Evolutionary conservation across 1,140 invertebrate species (phyloP), one percentile per base, ranked within the genome.

Genomic region (Armadillidium nasatum): DNA sequence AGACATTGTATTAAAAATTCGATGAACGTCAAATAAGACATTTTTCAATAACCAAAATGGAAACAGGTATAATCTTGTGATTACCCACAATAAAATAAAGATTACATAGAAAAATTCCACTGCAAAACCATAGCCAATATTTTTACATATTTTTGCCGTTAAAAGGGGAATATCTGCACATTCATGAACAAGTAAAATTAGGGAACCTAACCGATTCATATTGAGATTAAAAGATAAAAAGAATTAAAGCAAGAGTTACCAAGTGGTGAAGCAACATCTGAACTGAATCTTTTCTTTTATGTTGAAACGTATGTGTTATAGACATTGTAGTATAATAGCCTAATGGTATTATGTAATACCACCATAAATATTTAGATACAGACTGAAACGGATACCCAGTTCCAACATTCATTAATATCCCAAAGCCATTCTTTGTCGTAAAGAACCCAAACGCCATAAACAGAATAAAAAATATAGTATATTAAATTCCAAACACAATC

Each of bases 401-500:
- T n/a, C 88, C 94, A 98, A 85, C 94, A 97, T 81, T 92, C 84
- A 68, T 93, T 92, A 70, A 97, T 94, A 83, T 97, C 90, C 93
- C 93, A 97, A 80, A 98, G 87, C 94, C 95, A 98, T 15, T 90
- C 88, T 86, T 98, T 98, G 85, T 95, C 90, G 93, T 93, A 96
- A 23, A 98, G 86, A 77, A 92, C 88, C 81, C 89, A 88, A 22
- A 93, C 81, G n/a, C 95, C 96, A 86, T 91, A 96, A 13, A 89
- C 86, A 84, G 96, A 96, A 70, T 91, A 84, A 92, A 94, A 80
- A 93, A 86, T 94, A 95, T 78, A n/a, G n/a, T n/a, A n/a, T n/a
- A n/a, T n/a, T n/a, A n/a, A n/a, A n/a, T n/a, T n/a, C n/a, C n/a
- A n/a, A 4, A 66, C 79, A 71, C 74, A 77, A 13, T 75, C 67